phyloP scores from a whole-genome alignment of 2,888 invertebrate species.

The Phortica okadai region DNA sequence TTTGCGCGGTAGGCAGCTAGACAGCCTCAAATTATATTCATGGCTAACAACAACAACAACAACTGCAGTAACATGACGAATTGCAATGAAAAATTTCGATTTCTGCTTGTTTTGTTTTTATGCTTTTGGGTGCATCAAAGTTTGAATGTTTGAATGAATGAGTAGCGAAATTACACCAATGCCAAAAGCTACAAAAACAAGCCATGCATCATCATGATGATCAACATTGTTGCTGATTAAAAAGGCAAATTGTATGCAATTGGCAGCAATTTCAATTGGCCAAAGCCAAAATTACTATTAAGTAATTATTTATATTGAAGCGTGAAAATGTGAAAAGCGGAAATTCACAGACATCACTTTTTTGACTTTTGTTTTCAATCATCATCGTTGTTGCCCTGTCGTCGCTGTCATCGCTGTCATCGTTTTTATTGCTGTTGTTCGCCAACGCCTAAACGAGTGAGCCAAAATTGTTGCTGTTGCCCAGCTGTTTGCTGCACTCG shows the following conservation, averaged over 20 bases:
- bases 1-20: not conserved
- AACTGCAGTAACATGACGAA: conserved; percentile 14
- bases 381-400: not conserved
- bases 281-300: conserved; percentile 46
- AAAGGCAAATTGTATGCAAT: conserved; percentile 35
- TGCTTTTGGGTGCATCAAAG: conserved; percentile 14
- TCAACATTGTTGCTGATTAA: conserved; percentile 8
- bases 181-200: conserved; percentile 18
- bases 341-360: conserved; percentile 30
- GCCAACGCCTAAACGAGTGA: conserved; percentile 11
- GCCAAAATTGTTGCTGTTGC: conserved; percentile 17
- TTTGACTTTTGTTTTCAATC: no score
- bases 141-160: conserved; percentile 8
- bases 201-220: no score
- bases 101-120: not conserved
- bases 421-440: not conserved
- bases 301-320: conserved; percentile 43
- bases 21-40: conserved; percentile 21
- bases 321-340: conserved; percentile 45
- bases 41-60: conserved; percentile 1
- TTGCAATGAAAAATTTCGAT: not conserved
- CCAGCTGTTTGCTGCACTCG: not conserved
- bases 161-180: conserved; percentile 7
- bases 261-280: conserved; percentile 42
- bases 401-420: not conserved